phyloP scores from a whole-genome alignment of 2,113 vertebrate species.

The Blennius ocellaris region DNA sequence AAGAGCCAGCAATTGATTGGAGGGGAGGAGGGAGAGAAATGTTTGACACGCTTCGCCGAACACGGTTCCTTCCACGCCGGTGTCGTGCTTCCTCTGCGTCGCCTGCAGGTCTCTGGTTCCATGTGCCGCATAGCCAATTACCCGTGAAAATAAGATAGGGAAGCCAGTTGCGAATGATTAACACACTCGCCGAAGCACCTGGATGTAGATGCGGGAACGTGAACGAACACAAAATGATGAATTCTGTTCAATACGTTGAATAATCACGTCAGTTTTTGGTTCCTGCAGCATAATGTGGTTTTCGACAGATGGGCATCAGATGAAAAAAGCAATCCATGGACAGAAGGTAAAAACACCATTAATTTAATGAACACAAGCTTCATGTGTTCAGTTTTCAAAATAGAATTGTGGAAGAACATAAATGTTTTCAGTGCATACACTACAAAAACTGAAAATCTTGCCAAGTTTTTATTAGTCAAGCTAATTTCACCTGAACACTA shows the following conservation, averaged over 20 bases:
- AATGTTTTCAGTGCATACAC: too few relatives aligned
- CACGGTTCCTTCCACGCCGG: conserved; percentile 33
- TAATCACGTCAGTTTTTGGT: neutral
- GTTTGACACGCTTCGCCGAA: conserved; percentile 50
- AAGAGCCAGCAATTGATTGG: conserved; percentile 34
- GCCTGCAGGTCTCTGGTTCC: conserved; percentile 57
- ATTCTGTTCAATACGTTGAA: neutral
- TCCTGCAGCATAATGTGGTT: too few relatives aligned
- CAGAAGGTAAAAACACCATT: too few relatives aligned
- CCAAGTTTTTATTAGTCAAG: too few relatives aligned
- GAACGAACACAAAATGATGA: neutral
- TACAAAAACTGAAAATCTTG: too few relatives aligned
- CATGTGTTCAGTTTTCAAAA: neutral
- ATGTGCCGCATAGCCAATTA: conserved; percentile 64
- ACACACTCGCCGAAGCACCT: conserved; percentile 42
- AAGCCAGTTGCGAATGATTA: conserved; percentile 51
- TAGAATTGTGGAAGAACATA: neutral
- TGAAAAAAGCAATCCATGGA: too few relatives aligned
- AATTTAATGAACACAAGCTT: too few relatives aligned
- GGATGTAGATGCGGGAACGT: conserved; percentile 6
- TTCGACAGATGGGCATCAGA: too few relatives aligned
- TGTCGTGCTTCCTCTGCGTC: conserved; percentile 27
- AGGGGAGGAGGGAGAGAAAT: conserved; percentile 3
- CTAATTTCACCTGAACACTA: too few relatives aligned
- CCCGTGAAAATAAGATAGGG: conserved; percentile 52